These are phyloP conservation scores for Microhierax caerulescens DNA, from an alignment of 2,797 vertebrate genomes.

Conservation along the genomic window DNA sequence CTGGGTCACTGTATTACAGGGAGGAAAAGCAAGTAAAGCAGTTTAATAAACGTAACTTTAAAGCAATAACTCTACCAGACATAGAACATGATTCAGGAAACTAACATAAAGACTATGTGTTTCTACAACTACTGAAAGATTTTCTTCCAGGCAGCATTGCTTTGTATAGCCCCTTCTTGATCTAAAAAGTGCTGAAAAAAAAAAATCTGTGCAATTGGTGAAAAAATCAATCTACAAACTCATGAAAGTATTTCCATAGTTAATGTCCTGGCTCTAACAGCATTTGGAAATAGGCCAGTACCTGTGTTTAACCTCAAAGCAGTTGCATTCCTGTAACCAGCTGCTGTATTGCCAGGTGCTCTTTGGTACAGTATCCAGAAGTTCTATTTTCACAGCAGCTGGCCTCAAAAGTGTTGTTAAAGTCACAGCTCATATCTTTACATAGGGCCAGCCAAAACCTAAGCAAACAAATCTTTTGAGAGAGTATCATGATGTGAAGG, in stretches of 20 bases:
- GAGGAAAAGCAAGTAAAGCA: not conserved
- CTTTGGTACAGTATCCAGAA: not conserved
- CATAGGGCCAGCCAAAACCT: not conserved
- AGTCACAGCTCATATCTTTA: not conserved
- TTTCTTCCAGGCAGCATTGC: not conserved
- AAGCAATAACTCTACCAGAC: not conserved
- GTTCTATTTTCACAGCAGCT: not conserved
- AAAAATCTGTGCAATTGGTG: not conserved
- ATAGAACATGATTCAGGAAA: not conserved
- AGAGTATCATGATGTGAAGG: not conserved
- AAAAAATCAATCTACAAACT: not conserved
- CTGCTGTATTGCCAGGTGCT: not conserved
- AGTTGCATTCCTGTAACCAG: not conserved
- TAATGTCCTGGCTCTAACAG: not conserved
- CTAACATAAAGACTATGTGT: not conserved
- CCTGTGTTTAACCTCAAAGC: not conserved
- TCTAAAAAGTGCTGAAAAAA: not conserved
- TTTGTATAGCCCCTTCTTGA: not conserved
- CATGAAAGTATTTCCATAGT: not conserved
- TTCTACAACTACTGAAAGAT: not conserved
- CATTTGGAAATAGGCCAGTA: not conserved
- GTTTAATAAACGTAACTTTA: not conserved
- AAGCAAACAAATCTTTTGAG: not conserved
- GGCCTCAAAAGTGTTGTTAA: not conserved
- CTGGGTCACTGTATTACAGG: slow-evolving; percentile 78